Evolutionary conservation across 2,113 vertebrate species (phyloP).

Genomic region (Ceyx cyanopectus): DNA sequence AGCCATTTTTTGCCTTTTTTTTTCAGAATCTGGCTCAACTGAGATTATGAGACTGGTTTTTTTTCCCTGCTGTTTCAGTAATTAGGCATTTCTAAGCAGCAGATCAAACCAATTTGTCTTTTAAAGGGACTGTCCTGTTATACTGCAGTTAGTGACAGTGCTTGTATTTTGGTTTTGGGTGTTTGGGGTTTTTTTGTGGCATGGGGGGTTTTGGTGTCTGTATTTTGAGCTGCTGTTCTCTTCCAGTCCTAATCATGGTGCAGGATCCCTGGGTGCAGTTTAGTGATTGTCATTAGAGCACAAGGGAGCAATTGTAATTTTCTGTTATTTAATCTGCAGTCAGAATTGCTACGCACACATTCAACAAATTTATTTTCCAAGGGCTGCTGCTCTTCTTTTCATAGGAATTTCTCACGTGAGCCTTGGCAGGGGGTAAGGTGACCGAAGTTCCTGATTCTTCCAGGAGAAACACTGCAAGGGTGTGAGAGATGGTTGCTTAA

Average conservation of each 20-base stretch:
- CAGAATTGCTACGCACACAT: neutral
- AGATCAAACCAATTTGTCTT: neutral
- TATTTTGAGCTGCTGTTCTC: neutral
- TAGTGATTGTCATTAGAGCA: neutral
- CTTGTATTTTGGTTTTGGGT: neutral
- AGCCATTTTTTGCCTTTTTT: neutral
- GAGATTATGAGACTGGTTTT: neutral
- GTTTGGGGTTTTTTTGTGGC: neutral
- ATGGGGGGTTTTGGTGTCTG: accelerated
- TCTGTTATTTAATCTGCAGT: neutral
- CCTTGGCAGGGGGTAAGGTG: neutral
- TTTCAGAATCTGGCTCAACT: neutral
- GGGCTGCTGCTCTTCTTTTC: neutral
- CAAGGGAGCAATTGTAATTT: neutral
- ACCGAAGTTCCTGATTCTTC: neutral
- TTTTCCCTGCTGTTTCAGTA: neutral
- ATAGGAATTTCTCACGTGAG: neutral
- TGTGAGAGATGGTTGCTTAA: neutral
- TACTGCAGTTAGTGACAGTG: neutral
- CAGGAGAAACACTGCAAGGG: neutral
- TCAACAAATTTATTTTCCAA: neutral
- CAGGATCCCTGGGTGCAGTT: neutral
- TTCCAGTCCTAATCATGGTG: neutral
- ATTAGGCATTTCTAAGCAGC: neutral
- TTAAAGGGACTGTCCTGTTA: neutral